Evolutionary conservation across 2,797 vertebrate genomes (phyloP).

Genomic region (Masticophis lateralis): DNA sequence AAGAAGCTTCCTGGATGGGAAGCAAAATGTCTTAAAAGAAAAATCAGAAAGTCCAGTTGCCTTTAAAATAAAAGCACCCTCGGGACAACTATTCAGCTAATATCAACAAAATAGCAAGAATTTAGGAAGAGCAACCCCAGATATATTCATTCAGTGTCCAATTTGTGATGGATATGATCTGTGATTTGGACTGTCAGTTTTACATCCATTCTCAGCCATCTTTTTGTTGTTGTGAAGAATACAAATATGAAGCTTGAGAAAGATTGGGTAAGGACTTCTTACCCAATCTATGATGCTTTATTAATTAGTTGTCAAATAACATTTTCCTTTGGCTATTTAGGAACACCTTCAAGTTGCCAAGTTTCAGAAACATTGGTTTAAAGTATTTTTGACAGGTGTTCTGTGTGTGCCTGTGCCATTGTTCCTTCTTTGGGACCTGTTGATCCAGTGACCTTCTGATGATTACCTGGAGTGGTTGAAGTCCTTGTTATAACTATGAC

Average conservation of each 20-base stretch:
- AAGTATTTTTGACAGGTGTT: not conserved
- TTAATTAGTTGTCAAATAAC: not conserved
- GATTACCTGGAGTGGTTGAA: not conserved
- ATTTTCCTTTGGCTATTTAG: not conserved
- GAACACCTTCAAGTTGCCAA: not conserved
- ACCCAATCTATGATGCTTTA: not conserved
- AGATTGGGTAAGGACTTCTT: not conserved
- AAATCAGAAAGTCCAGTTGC: not conserved
- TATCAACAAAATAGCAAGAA: not conserved
- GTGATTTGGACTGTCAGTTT: not conserved
- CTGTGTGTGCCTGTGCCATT: not conserved
- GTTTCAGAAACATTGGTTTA: not conserved
- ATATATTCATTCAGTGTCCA: not conserved
- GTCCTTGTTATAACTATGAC: not conserved
- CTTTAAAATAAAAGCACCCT: not conserved
- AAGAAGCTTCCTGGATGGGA: not conserved
- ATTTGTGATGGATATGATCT: not conserved
- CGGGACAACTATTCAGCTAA: not conserved
- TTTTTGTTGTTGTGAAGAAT: not conserved
- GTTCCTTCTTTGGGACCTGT: not conserved
- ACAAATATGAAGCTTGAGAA: not conserved
- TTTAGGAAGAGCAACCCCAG: not conserved
- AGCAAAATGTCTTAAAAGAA: not conserved
- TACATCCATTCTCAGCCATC: not conserved
- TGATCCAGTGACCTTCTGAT: not conserved